Evolutionary conservation across 1,140 invertebrate genomes (phyloP), one percentile per base, ranked within the genome.

Genomic region (Fopius arisanus): DNA sequence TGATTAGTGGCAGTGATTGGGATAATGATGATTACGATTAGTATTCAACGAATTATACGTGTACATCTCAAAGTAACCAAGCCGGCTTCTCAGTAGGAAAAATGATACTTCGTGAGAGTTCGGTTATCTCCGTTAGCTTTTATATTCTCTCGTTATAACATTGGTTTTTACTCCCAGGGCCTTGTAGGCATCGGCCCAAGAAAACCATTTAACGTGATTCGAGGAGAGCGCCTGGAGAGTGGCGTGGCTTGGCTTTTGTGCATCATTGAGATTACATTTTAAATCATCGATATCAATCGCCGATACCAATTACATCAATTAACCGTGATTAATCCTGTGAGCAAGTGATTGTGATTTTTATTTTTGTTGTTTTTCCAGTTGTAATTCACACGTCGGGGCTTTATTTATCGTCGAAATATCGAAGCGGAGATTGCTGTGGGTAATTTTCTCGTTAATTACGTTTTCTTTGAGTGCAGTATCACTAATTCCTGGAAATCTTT

Each of bases 191-290:
- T 54, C 41, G 16, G 28, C 14, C 26, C 29, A 10, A 16, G 9
- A 37, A 48, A 48, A 40, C 26, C 41, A 74, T 74, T 48, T 70
- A 63, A 41, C 73, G 68, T 74, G 59, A 74, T 70, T 74, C 68
- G 31, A 70, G 40, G n/a, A 68, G 67, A 21, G 54, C 43, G 43
- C 19, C 19, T 12, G 43, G n/a, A 51, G 7, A 23, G 54, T 59
- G 23, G 54, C 54, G 54, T 59, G 54, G 54, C 54, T 59, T 59
- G 54, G 54, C 21, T 23, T 59, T 28, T 59, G 54, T 59, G 54
- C n/a, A n/a, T n/a, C n/a, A n/a, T n/a, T n/a, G n/a, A n/a, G n/a
- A n/a, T n/a, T n/a, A n/a, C n/a, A n/a, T n/a, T n/a, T n/a, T n/a
- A n/a, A n/a, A n/a, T n/a, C n/a, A n/a, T n/a, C n/a, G n/a, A n/a